A percentile compares a stretch with the other conserved stretches of the same genome.
These are phyloP conservation scores for Odontamblyopus lacepedii DNA, from an alignment of 2,797 vertebrate genomes.

Conservation along the genomic window DNA sequence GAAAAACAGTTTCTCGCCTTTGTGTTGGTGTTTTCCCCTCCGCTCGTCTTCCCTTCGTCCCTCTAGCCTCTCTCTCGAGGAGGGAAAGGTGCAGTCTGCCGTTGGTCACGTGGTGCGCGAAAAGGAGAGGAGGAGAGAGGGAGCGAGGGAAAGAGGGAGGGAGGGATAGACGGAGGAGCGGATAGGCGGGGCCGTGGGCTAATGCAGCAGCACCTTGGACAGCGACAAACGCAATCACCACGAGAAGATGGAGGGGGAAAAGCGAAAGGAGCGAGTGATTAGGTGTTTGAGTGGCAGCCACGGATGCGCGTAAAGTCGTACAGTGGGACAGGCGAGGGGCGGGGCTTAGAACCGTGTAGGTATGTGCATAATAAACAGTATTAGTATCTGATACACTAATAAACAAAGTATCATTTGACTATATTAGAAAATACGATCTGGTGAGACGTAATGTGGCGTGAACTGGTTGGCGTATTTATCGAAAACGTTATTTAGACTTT, in stretches of 20 bases:
- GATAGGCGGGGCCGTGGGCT: slow-evolving; percentile 73
- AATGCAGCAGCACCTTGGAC: slow-evolving; percentile 78
- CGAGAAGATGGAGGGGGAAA: slow-evolving; percentile 50
- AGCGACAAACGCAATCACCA: slow-evolving; percentile 61
- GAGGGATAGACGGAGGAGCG: slow-evolving; percentile 10
- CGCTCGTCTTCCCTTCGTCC: slow-evolving; percentile 32
- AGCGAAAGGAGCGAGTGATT: slow-evolving; percentile 45
- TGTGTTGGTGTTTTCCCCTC: slow-evolving; percentile 34
- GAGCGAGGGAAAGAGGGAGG: background rate
- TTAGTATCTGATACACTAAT: background rate
- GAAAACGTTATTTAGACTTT: too few relatives aligned
- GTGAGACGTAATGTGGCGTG: too few relatives aligned
- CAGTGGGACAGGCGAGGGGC: slow-evolving; percentile 9
- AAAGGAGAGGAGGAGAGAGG: slow-evolving; percentile 23
- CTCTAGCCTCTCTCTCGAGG: slow-evolving; percentile 49
- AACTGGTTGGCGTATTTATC: too few relatives aligned
- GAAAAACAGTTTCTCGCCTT: slow-evolving; percentile 2
- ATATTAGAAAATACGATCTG: background rate
- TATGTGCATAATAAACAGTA: background rate
- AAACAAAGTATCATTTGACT: background rate
- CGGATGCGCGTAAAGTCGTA: slow-evolving; percentile 37
- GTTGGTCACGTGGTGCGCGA: slow-evolving; percentile 73
- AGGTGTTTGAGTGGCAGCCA: slow-evolving; percentile 44
- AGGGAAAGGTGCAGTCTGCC: slow-evolving; percentile 79
- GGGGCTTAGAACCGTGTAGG: background rate